Percentiles rank a stretch among this genome's conserved stretches.
Evolutionary conservation across 2,797 vertebrate species (phyloP).

Genomic region (Hydrophis major): DNA sequence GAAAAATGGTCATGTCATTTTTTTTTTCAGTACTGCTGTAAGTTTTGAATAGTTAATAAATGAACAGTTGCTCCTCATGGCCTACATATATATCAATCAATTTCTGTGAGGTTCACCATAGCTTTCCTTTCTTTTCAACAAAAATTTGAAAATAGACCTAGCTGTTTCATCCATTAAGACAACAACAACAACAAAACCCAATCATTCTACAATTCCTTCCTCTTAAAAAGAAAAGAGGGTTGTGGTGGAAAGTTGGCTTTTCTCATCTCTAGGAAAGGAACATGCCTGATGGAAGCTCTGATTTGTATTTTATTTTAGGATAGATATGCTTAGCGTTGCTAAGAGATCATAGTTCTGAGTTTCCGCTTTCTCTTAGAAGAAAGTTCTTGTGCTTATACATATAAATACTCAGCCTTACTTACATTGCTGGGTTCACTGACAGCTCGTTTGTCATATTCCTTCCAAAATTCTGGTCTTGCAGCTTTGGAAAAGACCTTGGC

Average conservation of each 20-base stretch:
- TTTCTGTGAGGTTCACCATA: conserved; percentile 26
- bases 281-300: conserved; percentile 14
- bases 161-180: conserved; percentile 60
- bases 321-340: conserved; percentile 39
- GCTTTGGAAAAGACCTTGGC: conserved; percentile 38
- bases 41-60: neutral
- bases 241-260: conserved; percentile 54
- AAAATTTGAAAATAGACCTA: conserved; percentile 60
- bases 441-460: conserved; percentile 45
- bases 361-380: conserved; percentile 54
- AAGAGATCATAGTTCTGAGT: neutral
- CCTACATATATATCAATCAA: neutral
- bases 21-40: neutral
- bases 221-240: conserved; percentile 1
- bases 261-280: conserved; percentile 30
- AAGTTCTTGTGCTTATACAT: conserved; percentile 20
- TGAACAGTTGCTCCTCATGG: neutral
- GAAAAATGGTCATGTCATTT: neutral
- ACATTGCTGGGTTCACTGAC: conserved; percentile 31
- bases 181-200: conserved; percentile 36
- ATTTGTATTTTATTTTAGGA: conserved; percentile 57
- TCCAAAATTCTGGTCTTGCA: conserved; percentile 21
- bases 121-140: conserved; percentile 30
- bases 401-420: conserved; percentile 40
- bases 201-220: conserved; percentile 50